phyloP scores from a whole-genome alignment of 2,113 vertebrate species.

The Albula goreensis region DNA sequence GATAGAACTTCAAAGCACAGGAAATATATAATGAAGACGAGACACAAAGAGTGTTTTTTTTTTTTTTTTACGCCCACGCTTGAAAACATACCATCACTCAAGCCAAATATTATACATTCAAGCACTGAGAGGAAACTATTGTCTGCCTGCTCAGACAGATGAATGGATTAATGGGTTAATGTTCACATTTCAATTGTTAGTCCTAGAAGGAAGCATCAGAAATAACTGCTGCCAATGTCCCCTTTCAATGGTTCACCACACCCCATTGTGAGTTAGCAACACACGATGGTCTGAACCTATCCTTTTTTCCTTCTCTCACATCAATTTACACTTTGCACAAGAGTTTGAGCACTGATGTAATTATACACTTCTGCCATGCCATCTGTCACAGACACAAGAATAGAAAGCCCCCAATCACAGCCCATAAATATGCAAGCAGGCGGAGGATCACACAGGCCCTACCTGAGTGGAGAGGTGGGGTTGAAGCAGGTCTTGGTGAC shows the following conservation, averaged over 20 bases:
- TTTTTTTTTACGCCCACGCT: background rate
- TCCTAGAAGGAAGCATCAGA: background rate
- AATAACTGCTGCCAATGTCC: background rate
- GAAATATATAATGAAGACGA: background rate
- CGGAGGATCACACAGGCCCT: constrained; percentile 49
- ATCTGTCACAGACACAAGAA: background rate
- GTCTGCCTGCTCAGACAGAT: background rate
- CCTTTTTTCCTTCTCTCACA: background rate
- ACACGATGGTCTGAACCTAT: background rate
- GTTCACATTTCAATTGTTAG: background rate
- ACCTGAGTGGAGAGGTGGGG: constrained; percentile 92
- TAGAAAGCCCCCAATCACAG: background rate
- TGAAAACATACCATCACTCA: background rate
- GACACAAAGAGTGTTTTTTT: background rate
- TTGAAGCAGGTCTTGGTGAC: constrained; percentile 98
- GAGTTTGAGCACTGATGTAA: background rate
- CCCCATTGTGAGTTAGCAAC: background rate
- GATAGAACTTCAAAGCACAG: constrained; percentile 13
- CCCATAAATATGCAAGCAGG: background rate
- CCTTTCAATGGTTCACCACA: background rate
- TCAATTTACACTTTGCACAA: background rate
- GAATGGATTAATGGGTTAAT: background rate
- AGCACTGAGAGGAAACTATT: background rate
- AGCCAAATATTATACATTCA: background rate
- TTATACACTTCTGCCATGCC: background rate